Evolutionary conservation across 2,113 vertebrate species (phyloP), one percentile per base, ranked within the genome.

Genomic region (Coreoperca whiteheadi): DNA sequence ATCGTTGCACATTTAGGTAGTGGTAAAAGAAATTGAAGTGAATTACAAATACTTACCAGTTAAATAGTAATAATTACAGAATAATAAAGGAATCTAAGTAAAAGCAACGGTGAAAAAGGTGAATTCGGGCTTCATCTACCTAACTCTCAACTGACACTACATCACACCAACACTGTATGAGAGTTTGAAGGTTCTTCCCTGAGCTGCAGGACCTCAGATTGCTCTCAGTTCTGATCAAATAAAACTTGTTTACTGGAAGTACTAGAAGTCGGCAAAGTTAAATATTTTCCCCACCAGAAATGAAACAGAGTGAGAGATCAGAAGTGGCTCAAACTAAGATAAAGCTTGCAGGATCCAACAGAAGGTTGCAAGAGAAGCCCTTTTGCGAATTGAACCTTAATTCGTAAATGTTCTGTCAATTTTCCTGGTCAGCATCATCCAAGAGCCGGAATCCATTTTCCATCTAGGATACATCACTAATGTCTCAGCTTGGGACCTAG

Each of bases 221-320:
- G 48, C 51, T 88, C 64, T 67, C 66, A 79, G 21, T 76, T 88
- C 51, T 81, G 79, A 81, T 66, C 57, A 79, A 79, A 84, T 84
- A 81, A 86, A 85, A 53, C 60, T 76, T 90, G 77, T 88, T 89
- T 80, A 87, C 81, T 75, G 32, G 70, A 43, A 18, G 54, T 71
- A 67, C 32, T 14, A 48, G 21, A 77, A 60, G 60, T 30, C 66
- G 59, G 39, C 23, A 56, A 86, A 82, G 85, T 90, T 85, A 88
- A 88, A 91, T 74, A 80, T 77, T 79, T 71, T 57, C 64, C 41
- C 39, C 32, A 67, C 37, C 72, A 84, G 68, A 82, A 88, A 76
- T 80, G n/a, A 87, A 81, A 81, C 67, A 20, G 14, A 75, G 46
- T 32, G 66, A 79, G 50, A 73, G 77, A 88, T 77, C 83, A 85